These are phyloP conservation scores for Andrena dorsata DNA, from an alignment of 2,888 invertebrate genomes.

Conservation along the genomic window DNA sequence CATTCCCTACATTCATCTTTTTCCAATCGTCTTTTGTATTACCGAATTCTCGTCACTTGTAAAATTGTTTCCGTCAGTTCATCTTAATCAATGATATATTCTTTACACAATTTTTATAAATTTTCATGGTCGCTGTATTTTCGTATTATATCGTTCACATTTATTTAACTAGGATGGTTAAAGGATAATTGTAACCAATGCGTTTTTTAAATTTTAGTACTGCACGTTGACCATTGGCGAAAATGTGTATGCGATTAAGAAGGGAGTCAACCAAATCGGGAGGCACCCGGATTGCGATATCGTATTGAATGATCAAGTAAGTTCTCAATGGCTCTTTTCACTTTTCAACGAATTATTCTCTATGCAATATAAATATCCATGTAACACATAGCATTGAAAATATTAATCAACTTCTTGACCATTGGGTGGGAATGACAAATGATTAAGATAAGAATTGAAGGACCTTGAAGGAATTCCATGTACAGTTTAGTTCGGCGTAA, in stretches of 20 bases:
- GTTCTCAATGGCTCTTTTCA: constrained; percentile 25
- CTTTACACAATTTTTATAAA: neutral
- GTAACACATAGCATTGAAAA: no score
- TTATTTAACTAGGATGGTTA: neutral
- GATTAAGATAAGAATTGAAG: no score
- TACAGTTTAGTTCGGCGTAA: neutral
- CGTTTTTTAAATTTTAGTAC: constrained; percentile 58
- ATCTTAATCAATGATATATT: neutral
- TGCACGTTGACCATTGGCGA: constrained; percentile 58
- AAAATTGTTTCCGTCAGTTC: neutral
- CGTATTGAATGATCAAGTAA: constrained; percentile 64
- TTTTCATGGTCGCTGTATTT: neutral
- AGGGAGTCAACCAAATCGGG: constrained; percentile 72
- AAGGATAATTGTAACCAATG: neutral
- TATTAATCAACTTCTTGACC: no score
- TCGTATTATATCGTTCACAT: neutral
- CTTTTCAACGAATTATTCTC: neutral
- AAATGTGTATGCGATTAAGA: constrained; percentile 49
- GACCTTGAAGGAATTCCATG: neutral
- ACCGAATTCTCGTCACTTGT: neutral
- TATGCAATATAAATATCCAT: neutral
- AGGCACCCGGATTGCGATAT: constrained; percentile 63
- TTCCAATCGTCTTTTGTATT: neutral
- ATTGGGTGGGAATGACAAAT: no score
- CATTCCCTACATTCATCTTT: neutral